These are phyloP conservation scores for Siderastrea radians DNA, from an alignment of 92 coral and sea anemone genomes.

Conservation along the genomic window DNA sequence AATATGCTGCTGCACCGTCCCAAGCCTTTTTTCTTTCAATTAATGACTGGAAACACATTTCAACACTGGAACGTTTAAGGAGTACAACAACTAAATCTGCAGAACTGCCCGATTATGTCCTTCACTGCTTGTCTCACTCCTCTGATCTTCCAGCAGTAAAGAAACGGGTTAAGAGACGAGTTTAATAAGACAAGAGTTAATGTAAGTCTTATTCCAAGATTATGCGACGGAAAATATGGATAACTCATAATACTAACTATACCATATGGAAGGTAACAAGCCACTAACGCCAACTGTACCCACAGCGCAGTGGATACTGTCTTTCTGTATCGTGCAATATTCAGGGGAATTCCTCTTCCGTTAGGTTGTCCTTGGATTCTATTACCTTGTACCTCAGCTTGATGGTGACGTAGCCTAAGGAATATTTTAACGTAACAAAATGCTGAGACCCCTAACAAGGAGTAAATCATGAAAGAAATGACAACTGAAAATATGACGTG, in stretches of 20 bases:
- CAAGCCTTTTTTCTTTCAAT: too few relatives aligned
- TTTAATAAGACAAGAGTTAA: not conserved
- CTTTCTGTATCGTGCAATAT: too few relatives aligned
- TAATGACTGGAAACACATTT: too few relatives aligned
- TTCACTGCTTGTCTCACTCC: constrained; percentile 15
- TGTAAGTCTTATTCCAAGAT: not conserved
- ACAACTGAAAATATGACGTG: not conserved
- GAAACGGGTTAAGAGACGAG: constrained; percentile 11
- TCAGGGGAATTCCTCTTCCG: not conserved
- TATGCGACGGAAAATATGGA: not conserved
- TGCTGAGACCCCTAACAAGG: not conserved
- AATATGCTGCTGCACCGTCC: too few relatives aligned
- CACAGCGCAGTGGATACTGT: too few relatives aligned
- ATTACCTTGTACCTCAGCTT: not conserved
- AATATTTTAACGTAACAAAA: not conserved
- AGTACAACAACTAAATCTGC: too few relatives aligned
- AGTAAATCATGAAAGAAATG: not conserved
- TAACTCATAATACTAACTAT: not conserved
- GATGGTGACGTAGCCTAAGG: not conserved
- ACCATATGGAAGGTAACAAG: too few relatives aligned
- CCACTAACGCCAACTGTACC: too few relatives aligned
- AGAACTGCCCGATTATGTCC: not conserved
- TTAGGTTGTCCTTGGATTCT: not conserved
- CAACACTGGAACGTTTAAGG: too few relatives aligned
- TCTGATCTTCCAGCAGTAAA: constrained; percentile 3